phyloP scores from a whole-genome alignment of 2,888 invertebrate species.

The Drosophila ustulata region DNA sequence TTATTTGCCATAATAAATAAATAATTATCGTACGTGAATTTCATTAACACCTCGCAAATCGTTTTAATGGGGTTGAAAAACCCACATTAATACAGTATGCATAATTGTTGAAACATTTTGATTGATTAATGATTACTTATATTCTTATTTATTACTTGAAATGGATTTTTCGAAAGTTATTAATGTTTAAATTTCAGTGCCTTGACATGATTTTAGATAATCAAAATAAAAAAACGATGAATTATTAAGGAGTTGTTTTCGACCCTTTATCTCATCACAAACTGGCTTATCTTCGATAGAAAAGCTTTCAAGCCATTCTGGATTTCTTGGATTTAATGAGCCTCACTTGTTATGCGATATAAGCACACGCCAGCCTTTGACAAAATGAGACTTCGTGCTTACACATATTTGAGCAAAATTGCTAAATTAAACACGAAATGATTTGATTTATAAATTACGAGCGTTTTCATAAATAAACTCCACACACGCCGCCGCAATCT shows the following conservation, averaged over 20 bases:
- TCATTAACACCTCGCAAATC: slow-evolving; percentile 48
- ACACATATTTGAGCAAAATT: slow-evolving; percentile 36
- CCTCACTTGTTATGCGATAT: not conserved
- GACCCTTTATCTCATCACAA: not conserved
- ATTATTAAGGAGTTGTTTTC: not conserved
- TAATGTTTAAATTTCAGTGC: not conserved
- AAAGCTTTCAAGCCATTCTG: not conserved
- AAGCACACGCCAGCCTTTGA: slow-evolving; percentile 1
- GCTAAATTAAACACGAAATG: slow-evolving; percentile 42
- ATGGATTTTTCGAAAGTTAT: not conserved
- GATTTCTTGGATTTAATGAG: not conserved
- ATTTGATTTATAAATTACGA: slow-evolving; percentile 54
- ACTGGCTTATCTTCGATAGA: not conserved
- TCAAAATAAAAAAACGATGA: not conserved
- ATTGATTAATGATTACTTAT: not conserved
- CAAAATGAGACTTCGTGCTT: slow-evolving; percentile 29
- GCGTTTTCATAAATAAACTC: slow-evolving; percentile 51
- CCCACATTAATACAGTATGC: not conserved
- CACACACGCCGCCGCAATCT: slow-evolving; percentile 48
- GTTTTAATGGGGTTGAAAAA: not conserved
- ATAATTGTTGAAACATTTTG: slow-evolving; percentile 1
- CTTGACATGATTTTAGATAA: not conserved
- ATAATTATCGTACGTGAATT: slow-evolving; percentile 40
- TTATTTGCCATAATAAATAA: slow-evolving; percentile 39
- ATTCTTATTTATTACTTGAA: not conserved